Conservation (phyloP, 2,113 vertebrate species). For the Paradisaea rubra region DNA sequence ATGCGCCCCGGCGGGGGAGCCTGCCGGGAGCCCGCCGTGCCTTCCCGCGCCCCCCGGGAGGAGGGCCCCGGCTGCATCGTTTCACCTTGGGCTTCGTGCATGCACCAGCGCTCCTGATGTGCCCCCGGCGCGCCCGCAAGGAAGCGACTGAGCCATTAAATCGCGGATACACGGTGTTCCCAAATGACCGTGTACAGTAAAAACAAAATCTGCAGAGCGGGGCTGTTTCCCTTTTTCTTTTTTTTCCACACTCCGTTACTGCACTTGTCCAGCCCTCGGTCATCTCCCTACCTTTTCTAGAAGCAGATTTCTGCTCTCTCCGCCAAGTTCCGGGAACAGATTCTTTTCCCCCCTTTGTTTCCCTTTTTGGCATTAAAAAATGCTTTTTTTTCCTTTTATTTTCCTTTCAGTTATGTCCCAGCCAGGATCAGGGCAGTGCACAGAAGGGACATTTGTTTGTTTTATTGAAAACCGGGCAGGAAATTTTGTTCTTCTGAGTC, state of each 20-base stretch:
- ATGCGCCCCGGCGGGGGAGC: neutral
- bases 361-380: constrained; percentile 35
- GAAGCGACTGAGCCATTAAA: neutral
- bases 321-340: constrained; percentile 1
- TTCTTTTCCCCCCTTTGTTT: neutral
- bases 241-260: neutral
- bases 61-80: neutral
- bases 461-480: constrained; percentile 66
- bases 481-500: constrained; percentile 73
- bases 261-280: neutral
- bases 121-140: neutral
- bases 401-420: constrained; percentile 47
- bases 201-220: neutral
- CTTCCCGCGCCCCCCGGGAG: neutral
- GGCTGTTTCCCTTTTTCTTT: neutral
- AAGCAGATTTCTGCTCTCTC: neutral
- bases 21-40: too few relatives aligned
- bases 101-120: neutral
- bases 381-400: neutral
- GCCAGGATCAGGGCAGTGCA: neutral
- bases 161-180: neutral
- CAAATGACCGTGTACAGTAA: neutral
- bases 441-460: constrained; percentile 59
- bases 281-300: neutral
- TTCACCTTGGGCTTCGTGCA: neutral